Evolutionary conservation across 2,888 invertebrate genomes (phyloP), one percentile per base, ranked within the genome.

Genomic region (Nyleta sp.): DNA sequence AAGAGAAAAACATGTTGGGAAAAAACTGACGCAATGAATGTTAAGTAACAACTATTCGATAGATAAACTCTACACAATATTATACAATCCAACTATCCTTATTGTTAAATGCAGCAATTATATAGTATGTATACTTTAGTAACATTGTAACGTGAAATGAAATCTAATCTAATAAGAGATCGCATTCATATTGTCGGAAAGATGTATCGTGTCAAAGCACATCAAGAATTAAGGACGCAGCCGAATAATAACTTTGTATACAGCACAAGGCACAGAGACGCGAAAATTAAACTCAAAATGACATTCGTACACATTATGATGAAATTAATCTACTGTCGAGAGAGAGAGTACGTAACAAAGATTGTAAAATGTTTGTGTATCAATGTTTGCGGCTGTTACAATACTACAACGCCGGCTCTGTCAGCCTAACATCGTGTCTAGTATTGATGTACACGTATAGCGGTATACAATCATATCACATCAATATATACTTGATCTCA

Each of bases 191-290:
- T 55, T 8, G 28, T 46, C 17, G 42, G 22, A 33, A 52, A 17
- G 57, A 73, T 53, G 18, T 62, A 17, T 72, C 31, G 40, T 65
- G 42, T 65, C 7, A 52, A 73, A 73, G 73, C 65, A 65, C 72
- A 80, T 71, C 71, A 79, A 80, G 76, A 84, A 80, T 81, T 78
- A 57, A 80, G 62, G 81, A 83, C 80, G 65, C 80, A 81, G 81
- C 76, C 78, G 59, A 72, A 67, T 80, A 81, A 82, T 60, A 72
- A 71, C 17, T 72, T 81, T 75, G 17, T 35, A 52, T 28, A 60
- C 80, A 82, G 84, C 84, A 80, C 77, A 82, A 82, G 81, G 80
- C 80, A 81, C 79, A 75, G 57, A 60, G 35, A 72, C 77, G 67
- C 67, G 77, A 74, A 59, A 74, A 74, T 42, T 65, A 64, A 78